Conservation (phyloP, 2,888 invertebrate genomes). For the Exephanes ischioxanthus region DNA sequence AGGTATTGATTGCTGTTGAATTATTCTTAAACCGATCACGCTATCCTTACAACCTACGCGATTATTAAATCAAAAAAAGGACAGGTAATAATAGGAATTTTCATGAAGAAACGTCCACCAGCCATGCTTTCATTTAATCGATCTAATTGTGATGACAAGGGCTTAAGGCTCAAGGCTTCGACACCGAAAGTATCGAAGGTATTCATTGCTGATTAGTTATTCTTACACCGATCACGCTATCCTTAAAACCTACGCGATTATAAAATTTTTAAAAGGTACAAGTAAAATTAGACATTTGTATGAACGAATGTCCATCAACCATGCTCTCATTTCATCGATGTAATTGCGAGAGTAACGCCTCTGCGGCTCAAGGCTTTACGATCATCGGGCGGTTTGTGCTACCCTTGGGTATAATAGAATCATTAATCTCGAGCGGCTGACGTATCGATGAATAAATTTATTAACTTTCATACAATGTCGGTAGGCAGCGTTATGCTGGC, state of each 20-base stretch:
- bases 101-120: not conserved
- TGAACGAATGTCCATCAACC: not conserved
- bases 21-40: too few species aligned
- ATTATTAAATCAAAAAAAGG: not conserved
- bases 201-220: too few species aligned
- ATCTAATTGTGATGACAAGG: not conserved
- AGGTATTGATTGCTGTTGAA: too few species aligned
- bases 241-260: not conserved
- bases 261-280: not conserved
- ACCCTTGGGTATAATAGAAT: slow-evolving; percentile 18
- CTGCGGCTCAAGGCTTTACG: too few species aligned
- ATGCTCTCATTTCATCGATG: not conserved
- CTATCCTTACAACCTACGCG: too few species aligned
- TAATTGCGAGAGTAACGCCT: not conserved
- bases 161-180: too few species aligned
- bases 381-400: not conserved
- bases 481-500: not conserved
- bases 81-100: too few species aligned
- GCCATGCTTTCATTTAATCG: not conserved
- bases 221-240: too few species aligned
- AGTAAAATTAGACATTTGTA: too few species aligned
- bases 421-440: slow-evolving; percentile 22
- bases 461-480: not conserved
- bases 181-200: too few species aligned
- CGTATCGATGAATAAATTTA: slow-evolving; percentile 10